These are phyloP conservation scores for Acinonyx jubatus DNA, from an alignment of 2,113 vertebrate species.

Conservation along the genomic window DNA sequence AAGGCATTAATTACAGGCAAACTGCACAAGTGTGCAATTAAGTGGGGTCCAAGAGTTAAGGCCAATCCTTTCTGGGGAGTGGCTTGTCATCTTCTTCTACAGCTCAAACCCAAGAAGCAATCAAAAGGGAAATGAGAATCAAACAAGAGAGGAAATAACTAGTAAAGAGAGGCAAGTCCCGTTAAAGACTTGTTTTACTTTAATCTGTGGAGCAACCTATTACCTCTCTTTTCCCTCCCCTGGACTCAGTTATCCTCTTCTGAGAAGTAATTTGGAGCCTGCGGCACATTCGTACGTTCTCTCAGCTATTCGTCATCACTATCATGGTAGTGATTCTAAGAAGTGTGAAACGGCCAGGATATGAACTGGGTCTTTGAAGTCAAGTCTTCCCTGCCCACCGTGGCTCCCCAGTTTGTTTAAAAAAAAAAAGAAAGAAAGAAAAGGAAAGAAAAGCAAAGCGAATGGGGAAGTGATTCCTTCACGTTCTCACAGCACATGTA, in stretches of 20 bases:
- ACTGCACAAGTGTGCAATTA: neutral
- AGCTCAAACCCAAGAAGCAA: neutral
- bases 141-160: neutral
- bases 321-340: neutral
- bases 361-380: neutral
- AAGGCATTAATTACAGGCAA: neutral
- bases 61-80: neutral
- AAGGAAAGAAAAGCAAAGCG: too few relatives aligned
- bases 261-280: too few relatives aligned
- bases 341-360: neutral
- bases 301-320: neutral
- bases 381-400: neutral
- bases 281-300: fast-evolving
- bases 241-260: neutral
- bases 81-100: neutral
- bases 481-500: fast-evolving
- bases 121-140: neutral
- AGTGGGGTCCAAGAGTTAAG: neutral
- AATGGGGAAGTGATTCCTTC: neutral
- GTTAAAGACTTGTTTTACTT: neutral
- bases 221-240: too few relatives aligned
- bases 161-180: neutral
- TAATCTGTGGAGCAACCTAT: neutral
- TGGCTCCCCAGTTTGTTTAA: neutral
- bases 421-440: too few relatives aligned